These are phyloP conservation scores for Muscicapa comitata DNA, from an alignment of 2,797 vertebrate species.

Conservation along the genomic window DNA sequence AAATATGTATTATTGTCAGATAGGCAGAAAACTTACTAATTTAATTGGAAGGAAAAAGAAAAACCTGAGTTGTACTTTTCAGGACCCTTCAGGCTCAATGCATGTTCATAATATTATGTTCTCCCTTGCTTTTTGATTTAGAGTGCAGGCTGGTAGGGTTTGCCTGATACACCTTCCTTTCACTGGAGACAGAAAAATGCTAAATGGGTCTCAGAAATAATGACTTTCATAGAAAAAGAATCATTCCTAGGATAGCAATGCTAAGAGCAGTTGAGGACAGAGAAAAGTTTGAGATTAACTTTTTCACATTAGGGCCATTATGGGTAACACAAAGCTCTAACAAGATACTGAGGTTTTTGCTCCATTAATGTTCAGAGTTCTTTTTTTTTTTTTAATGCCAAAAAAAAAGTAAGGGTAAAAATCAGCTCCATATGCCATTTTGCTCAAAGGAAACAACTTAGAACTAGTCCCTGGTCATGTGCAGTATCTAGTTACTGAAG, in stretches of 20 bases:
- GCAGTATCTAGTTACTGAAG: neutral
- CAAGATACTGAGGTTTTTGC: neutral
- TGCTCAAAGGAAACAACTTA: neutral
- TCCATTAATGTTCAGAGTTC: neutral
- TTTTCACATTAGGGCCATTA: neutral
- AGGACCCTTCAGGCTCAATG: neutral
- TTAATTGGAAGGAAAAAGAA: slow-evolving; percentile 10
- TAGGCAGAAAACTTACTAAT: neutral
- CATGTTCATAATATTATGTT: neutral
- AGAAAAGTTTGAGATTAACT: neutral
- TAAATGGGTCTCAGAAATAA: slow-evolving; percentile 1
- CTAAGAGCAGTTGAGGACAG: neutral
- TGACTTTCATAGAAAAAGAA: neutral
- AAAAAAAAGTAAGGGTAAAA: rapidly evolving
- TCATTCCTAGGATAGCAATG: neutral
- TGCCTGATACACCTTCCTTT: neutral
- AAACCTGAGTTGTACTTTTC: neutral
- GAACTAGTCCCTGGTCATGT: neutral
- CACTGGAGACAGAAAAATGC: neutral
- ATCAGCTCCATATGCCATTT: neutral
- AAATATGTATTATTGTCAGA: neutral
- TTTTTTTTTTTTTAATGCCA: neutral
- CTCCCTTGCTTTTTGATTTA: slow-evolving; percentile 5
- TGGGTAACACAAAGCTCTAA: neutral
- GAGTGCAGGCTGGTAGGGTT: neutral